Percentiles rank a stretch among this genome's conserved stretches.
Conservation (phyloP, 1,140 invertebrate genomes). For the Neoseiulus cucumeris region DNA sequence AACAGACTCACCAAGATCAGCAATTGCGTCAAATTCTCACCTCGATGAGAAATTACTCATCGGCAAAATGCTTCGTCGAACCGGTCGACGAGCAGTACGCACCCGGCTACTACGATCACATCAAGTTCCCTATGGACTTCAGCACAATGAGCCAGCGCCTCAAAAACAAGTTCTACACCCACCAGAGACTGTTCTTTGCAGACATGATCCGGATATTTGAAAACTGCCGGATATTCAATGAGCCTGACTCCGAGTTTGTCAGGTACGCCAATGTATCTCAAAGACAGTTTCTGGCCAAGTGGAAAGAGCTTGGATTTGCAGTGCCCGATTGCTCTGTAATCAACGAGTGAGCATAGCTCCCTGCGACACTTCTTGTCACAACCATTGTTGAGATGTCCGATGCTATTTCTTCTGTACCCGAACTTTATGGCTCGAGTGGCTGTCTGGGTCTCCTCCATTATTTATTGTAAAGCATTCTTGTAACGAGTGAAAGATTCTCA, state of each 20-base stretch:
- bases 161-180: conserved; percentile 61
- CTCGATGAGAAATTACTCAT: conserved; percentile 18
- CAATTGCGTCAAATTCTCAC: conserved; percentile 15
- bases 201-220: conserved; percentile 89
- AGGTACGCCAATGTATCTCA: conserved; percentile 78
- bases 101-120: conserved; percentile 91
- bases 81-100: conserved; percentile 78
- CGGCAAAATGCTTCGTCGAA: conserved; percentile 80
- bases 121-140: conserved; percentile 94
- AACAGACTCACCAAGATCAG: conserved; percentile 7
- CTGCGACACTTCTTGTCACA: no score
- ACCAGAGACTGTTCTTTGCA: conserved; percentile 66
- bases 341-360: no score
- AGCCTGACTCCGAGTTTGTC: conserved; percentile 80
- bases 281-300: conserved; percentile 80
- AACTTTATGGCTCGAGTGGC: no score
- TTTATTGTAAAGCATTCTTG: no score
- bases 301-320: conserved; percentile 44
- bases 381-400: no score
- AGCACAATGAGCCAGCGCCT: conserved; percentile 64
- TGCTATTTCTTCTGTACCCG: no score
- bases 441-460: no score
- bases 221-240: conserved; percentile 83
- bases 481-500: no score
- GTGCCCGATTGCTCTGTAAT: no score